Evolutionary conservation across 2,113 vertebrate genomes (phyloP), one percentile per base, ranked within the genome.

Genomic region (Castor canadensis): DNA sequence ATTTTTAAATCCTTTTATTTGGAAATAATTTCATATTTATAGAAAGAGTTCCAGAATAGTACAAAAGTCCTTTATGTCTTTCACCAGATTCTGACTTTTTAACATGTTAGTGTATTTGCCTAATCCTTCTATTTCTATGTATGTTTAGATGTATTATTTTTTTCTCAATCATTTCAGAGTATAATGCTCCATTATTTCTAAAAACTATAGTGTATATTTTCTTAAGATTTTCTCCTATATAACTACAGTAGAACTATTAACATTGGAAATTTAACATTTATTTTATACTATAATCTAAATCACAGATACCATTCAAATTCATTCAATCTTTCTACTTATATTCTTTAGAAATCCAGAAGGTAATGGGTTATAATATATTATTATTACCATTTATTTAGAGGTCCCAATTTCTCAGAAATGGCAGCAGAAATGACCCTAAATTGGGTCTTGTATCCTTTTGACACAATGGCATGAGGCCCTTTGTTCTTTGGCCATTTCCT

Each of bases 1-100:
- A 28, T 56, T 94, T 92, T 89, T 3, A 80, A 73, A 96, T 26
- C 58, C 58, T 60, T 60, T 91, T 5, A 67, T 73, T 93, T 86
- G 22, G 58, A 26, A 60, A 60, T 60, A 60, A 60, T 60, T 60
- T 60, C 58, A 60, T 60, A 60, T 60, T 64, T 84, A 58, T 11
- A 66, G 17, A 73, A 96, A 73, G 67, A 52, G 26, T n/a, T 80
- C 1, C 54, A 66, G 28, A 89, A 86, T 52, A 75, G 16, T n/a
- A 38, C 4, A 94, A 83, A 83, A 79, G 67, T 0, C 2, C 22
- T 20, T 64, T 45, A 26, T 64, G 47, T 66, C 6, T 56, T 56
- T 79, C 9, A n/a, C 5, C 8, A 72, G 9, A 13, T 45, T 80
- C 30, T 89, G 66, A 38, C 20, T 66, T 62, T 9, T 22, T 76